Evolutionary conservation across 1,140 invertebrate species (phyloP).

Genomic region (Dufourea novaeangliae): DNA sequence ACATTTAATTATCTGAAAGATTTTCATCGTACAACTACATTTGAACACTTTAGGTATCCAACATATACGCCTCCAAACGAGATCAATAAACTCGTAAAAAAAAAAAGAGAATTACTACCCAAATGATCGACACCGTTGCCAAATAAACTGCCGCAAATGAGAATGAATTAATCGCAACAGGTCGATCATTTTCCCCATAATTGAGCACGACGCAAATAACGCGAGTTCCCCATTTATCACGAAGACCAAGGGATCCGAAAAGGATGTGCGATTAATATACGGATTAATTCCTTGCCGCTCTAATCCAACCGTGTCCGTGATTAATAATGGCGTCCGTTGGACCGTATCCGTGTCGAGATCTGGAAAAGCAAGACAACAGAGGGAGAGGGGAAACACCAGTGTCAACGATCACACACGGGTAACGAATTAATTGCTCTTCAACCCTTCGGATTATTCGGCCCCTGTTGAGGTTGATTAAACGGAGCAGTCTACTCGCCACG

Average conservation of each 20-base stretch:
- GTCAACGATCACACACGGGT: slow-evolving; percentile 11
- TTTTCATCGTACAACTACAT: no score
- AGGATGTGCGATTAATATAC: slow-evolving; percentile 66
- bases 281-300: slow-evolving; percentile 61
- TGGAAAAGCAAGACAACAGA: slow-evolving; percentile 16
- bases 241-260: slow-evolving; percentile 23
- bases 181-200: slow-evolving; percentile 11
- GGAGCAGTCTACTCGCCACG: background rate
- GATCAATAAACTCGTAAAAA: no score
- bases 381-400: background rate
- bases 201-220: slow-evolving; percentile 16
- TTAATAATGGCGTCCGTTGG: slow-evolving; percentile 36
- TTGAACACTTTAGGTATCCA: no score
- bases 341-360: background rate
- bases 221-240: slow-evolving; percentile 51
- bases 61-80: no score
- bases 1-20: no score
- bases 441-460: background rate
- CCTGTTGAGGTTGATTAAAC: slow-evolving; percentile 29
- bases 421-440: slow-evolving; percentile 41
- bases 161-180: slow-evolving; percentile 18
- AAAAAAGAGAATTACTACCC: no score
- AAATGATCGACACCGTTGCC: no score
- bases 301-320: slow-evolving; percentile 50
- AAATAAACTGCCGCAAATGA: no score